Evolutionary conservation across 2,888 invertebrate genomes (phyloP).

Genomic region (Anagyrus pseudococci): DNA sequence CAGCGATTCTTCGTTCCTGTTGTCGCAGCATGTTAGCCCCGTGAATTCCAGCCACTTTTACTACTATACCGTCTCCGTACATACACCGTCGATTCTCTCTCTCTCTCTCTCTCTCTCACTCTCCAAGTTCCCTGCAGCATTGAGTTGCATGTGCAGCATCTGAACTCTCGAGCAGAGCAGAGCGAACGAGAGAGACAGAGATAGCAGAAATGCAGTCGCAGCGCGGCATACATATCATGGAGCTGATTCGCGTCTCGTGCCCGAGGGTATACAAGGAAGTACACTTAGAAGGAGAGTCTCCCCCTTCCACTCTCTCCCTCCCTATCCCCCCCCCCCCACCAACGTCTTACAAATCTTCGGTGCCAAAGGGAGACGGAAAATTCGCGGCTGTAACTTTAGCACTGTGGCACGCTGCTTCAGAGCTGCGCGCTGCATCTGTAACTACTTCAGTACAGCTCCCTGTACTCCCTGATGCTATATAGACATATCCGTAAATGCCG

Average conservation of each 20-base stretch:
- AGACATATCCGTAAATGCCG: too few relatives aligned
- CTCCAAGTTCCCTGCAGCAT: not conserved
- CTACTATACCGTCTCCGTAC: not conserved
- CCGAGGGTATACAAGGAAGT: conserved; percentile 52
- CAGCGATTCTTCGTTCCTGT: too few relatives aligned
- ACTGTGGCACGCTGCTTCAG: too few relatives aligned
- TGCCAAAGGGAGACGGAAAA: conserved; percentile 7
- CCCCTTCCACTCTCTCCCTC: too few relatives aligned
- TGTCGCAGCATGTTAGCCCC: too few relatives aligned
- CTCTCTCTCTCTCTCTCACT: not conserved
- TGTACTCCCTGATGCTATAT: too few relatives aligned
- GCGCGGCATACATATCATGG: conserved; percentile 2
- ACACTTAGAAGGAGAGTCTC: conserved; percentile 50
- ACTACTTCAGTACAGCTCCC: too few relatives aligned
- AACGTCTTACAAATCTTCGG: conserved; percentile 19
- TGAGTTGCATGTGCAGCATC: not conserved
- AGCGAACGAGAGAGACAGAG: too few relatives aligned
- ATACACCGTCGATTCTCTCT: not conserved
- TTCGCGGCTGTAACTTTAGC: too few relatives aligned
- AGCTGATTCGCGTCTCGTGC: conserved; percentile 40
- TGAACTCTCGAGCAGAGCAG: not conserved
- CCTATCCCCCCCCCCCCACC: conserved; percentile 14
- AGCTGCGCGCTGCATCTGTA: too few relatives aligned
- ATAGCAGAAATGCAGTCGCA: not conserved
- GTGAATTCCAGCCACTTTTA: too few relatives aligned